phyloP scores from a whole-genome alignment of 2,113 vertebrate species.

The Grammatotria lemairii region DNA sequence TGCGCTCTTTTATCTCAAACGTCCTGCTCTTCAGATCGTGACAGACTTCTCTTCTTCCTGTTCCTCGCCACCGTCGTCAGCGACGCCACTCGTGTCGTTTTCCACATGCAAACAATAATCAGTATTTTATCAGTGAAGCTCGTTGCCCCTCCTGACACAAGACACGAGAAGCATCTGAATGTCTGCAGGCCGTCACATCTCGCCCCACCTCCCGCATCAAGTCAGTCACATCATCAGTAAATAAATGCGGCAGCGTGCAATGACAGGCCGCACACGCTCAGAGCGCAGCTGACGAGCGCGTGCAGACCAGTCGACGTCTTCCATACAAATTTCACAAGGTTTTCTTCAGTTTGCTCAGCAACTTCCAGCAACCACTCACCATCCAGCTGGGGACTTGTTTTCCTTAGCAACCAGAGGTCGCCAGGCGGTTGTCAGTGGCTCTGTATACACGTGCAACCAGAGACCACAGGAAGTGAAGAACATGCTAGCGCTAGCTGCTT shows the following conservation, averaged over 20 bases:
- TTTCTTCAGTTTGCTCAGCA: background rate
- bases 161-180: background rate
- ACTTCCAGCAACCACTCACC: background rate
- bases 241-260: background rate
- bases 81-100: background rate
- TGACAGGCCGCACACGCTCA: background rate
- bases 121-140: background rate
- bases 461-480: background rate
- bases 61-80: background rate
- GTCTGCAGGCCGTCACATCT: background rate
- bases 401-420: background rate
- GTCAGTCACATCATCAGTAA: background rate
- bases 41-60: background rate
- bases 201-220: rapidly evolving
- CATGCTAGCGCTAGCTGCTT: background rate
- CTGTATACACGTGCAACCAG: background rate
- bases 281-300: background rate
- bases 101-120: background rate
- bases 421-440: background rate
- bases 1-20: background rate
- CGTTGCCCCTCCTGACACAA: background rate
- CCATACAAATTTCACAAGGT: background rate
- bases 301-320: background rate
- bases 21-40: background rate
- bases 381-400: background rate